A percentile compares a stretch with the other conserved stretches of the same genome.
phyloP scores from a whole-genome alignment of 2,888 invertebrate species.

The Bursaphelenchus okinawaensis region DNA sequence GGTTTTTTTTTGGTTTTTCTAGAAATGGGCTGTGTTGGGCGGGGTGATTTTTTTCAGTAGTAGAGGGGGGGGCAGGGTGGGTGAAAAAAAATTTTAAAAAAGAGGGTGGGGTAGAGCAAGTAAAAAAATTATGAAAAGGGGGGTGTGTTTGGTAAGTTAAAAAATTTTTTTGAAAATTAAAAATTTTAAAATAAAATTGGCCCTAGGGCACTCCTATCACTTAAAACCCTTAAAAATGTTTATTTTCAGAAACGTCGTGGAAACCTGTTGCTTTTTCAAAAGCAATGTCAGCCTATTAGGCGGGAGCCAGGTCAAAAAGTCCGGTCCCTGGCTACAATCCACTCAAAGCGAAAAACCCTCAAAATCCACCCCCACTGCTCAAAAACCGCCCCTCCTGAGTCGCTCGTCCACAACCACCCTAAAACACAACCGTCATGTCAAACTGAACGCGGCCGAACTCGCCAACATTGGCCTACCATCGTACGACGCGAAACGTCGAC shows the following conservation, averaged over 20 bases:
- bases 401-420: slow-evolving; percentile 7
- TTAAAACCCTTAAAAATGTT: neutral
- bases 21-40: too few relatives aligned
- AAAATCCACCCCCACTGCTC: slow-evolving; percentile 31
- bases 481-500: slow-evolving; percentile 43
- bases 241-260: slow-evolving; percentile 60
- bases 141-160: too few relatives aligned
- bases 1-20: too few relatives aligned
- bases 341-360: neutral
- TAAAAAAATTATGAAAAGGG: too few relatives aligned
- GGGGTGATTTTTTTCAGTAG: too few relatives aligned
- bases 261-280: slow-evolving; percentile 57
- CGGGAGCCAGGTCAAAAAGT: slow-evolving; percentile 17
- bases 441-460: slow-evolving; percentile 47
- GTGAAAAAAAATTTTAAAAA: too few relatives aligned
- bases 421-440: slow-evolving; percentile 17
- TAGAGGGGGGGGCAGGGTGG: too few relatives aligned
- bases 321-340: slow-evolving; percentile 18
- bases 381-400: slow-evolving; percentile 45
- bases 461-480: slow-evolving; percentile 53
- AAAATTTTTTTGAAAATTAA: too few relatives aligned
- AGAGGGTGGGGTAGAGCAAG: too few relatives aligned
- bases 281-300: slow-evolving; percentile 47
- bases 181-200: too few relatives aligned
- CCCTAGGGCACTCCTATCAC: too few relatives aligned